Base-by-base conservation (phyloP, 2,888 invertebrate genomes). In the Laspeyria flexula region DNA sequence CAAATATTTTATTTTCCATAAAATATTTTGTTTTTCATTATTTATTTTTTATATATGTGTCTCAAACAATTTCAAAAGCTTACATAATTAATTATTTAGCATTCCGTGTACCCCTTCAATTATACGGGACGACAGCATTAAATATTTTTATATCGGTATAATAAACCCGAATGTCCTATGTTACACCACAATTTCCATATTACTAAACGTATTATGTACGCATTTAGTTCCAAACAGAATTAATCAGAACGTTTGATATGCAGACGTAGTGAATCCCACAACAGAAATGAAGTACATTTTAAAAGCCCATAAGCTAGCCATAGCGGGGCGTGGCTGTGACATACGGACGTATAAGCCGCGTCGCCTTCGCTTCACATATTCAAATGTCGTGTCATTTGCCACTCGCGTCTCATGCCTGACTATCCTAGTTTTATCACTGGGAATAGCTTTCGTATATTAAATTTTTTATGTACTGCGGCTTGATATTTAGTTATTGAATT, bases 301-400 rank as follows among this genome's bases (percentile, higher is more conserved):
- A 33, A 47, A 35, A 47, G 29, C 29, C 35, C 27, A 47, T 41
- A 35, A 41, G 13, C 27, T 21, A 41, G 41, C 21, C 18, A 47
- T 30, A 41, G 41, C 35, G 7, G 12, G 29, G 41, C 41, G 47
- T 41, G 41, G 29, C 41, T 11, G 23, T 47, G 42, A 48, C 38
- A 31, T 48, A 48, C 11, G 42, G 23, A 30, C 6, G 43, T 15
- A 44, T 29, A 40, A 44, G 40, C 40, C 23, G 16, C 50, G 23
- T 40, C 33, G 30, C 43, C 44, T 49, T 25, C 39, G 25, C 35
- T 45, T 47, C 46, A 54, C 44, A 50, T 50, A 59, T 65, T 62
- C 54, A 65, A 65, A 65, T 61, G 46, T 41, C 51, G 30, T 15
- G 49, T 48, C 45, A 52, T 52, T 65, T 56, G 12, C 47, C 35